A percentile compares a stretch with the other conserved stretches of the same genome.
Conservation (phyloP, 1,140 invertebrate genomes). For the Ctenoplectra terminalis region DNA sequence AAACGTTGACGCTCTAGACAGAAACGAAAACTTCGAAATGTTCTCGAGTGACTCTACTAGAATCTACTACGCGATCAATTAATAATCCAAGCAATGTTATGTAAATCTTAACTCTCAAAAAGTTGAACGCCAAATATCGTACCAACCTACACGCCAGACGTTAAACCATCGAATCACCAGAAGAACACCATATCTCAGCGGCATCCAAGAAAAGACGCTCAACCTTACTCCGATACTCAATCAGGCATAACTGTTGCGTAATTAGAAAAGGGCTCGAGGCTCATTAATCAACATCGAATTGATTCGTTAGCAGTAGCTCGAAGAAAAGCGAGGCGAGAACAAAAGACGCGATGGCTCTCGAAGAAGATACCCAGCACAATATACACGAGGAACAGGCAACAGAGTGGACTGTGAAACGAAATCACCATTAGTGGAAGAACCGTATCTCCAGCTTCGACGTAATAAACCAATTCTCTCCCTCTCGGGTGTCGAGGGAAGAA, state of each 20-base stretch:
- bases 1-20: no score
- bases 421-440: constrained; percentile 66
- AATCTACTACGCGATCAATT: background rate
- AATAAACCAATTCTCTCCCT: constrained; percentile 73
- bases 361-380: constrained; percentile 27
- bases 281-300: constrained; percentile 79
- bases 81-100: background rate
- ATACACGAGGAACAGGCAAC: background rate
- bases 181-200: no score
- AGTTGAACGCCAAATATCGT: background rate
- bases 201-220: constrained; percentile 55
- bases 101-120: background rate
- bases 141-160: background rate
- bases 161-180: no score
- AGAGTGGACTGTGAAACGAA: constrained; percentile 34
- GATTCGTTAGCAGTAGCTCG: constrained; percentile 73
- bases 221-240: constrained; percentile 71
- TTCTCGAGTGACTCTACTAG: no score
- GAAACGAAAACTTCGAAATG: no score
- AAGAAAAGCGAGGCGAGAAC: background rate
- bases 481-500: constrained; percentile 41
- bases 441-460: constrained; percentile 68
- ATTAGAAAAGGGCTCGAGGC: constrained; percentile 73
- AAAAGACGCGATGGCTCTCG: background rate
- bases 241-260: constrained; percentile 76